Evolutionary conservation across 2,797 vertebrate species (phyloP).

Genomic region (Silurus aristotelis): DNA sequence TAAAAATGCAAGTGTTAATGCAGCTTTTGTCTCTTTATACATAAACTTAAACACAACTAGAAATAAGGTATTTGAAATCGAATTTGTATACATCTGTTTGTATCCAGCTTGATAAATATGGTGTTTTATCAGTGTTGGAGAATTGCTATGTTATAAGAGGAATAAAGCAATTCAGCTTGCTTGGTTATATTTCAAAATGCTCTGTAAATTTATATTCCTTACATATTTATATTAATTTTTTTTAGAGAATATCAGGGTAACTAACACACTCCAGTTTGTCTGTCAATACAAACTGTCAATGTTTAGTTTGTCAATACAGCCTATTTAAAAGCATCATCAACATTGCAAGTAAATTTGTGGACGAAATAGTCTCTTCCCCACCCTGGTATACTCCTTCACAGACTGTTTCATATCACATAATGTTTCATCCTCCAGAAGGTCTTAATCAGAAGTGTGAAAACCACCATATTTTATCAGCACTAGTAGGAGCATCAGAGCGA

Average conservation of each 20-base stretch:
- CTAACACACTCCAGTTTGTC: background rate
- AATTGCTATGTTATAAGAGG: background rate
- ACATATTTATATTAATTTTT: background rate
- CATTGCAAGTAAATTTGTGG: background rate
- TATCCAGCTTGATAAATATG: background rate
- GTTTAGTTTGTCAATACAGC: background rate
- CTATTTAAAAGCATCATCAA: background rate
- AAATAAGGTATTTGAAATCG: no score
- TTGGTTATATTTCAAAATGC: background rate
- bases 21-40: no score
- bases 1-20: no score
- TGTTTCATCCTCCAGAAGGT: conserved; percentile 25
- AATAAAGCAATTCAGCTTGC: background rate
- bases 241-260: background rate
- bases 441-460: conserved; percentile 26
- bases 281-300: no score
- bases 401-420: conserved; percentile 15
- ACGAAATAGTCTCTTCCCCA: background rate
- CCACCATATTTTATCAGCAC: conserved; percentile 6
- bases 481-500: background rate
- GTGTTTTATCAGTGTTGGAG: background rate
- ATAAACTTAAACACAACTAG: no score
- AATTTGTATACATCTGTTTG: background rate
- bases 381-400: background rate
- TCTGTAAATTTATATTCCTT: background rate